Base-by-base conservation (phyloP, 2,888 invertebrate species). In the Eupithecia pulchellata region DNA sequence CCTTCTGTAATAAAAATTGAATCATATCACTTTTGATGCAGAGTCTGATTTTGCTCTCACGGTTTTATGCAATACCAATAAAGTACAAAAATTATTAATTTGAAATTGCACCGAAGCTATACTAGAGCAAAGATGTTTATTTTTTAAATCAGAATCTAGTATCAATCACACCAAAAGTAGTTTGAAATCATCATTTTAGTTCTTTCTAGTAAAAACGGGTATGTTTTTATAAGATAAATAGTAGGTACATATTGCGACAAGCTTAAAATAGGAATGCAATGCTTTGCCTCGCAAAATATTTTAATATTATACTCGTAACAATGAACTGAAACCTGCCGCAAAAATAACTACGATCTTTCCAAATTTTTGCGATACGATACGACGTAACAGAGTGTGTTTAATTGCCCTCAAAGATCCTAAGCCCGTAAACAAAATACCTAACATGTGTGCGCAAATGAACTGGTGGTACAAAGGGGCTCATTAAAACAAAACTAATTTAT, bases 401-500 rank as follows among this genome's bases (percentile, higher is more conserved):
- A 25, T 25, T 1, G 13, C 5, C 25, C 52, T 52, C 52, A 52
- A 11, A 52, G 52, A 52, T 11, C 25, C 25, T 4, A 25, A 52
- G 25, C 17, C n/a, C 29, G 34, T 52, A 30, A 61, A 65, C 63
- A 42, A 66, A 66, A 66, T 63, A 63, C 47, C 63, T 42, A 62
- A 62, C 63, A 42, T 57, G 29, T 47, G 30, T 61, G 47, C 29
- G 60, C 63, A 75, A 75, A 74, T 74, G 71, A 75, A 71, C 70
- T 71, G 74, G 75, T 75, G 77, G 66, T 76, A 71, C 66, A 69
- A 71, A 62, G 69, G 71, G 66, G 77, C 79, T 81, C 82, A 84
- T 86, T 85, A 82, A 80, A 84, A 82, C 80, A 80, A 80, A 84
- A 83, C 82, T 85, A 83, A 89, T 89, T 87, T 87, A 89, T 88